phyloP scores from a whole-genome alignment of 1,140 invertebrate genomes.

The Brachionus rubens region DNA sequence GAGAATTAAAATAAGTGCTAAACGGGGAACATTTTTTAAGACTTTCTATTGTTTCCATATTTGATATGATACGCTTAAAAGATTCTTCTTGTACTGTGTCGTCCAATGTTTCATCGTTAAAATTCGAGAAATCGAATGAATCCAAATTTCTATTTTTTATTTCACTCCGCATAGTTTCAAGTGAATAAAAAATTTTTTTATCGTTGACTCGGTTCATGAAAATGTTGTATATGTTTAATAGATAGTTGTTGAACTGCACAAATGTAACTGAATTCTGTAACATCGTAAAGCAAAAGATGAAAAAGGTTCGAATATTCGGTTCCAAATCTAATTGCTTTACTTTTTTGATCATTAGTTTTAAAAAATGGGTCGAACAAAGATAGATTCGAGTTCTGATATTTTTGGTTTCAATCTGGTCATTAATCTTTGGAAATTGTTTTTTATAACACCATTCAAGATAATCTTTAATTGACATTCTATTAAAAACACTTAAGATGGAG shows the following conservation, averaged over 20 bases:
- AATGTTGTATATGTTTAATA: conserved; percentile 4
- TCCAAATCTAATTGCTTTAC: neutral
- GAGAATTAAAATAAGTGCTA: neutral
- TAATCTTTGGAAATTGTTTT: too few relatives aligned
- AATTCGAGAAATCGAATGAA: neutral
- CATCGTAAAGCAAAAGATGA: conserved; percentile 13
- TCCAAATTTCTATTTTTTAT: conserved; percentile 5
- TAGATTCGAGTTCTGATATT: neutral
- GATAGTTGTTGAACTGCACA: neutral
- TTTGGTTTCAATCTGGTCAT: too few relatives aligned
- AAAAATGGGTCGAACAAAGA: conserved; percentile 9
- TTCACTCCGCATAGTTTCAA: neutral
- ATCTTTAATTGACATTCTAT: too few relatives aligned
- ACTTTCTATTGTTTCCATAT: neutral
- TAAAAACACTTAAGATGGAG: too few relatives aligned
- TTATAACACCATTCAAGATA: too few relatives aligned
- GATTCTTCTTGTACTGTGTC: neutral
- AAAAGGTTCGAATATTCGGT: neutral
- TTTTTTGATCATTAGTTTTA: conserved; percentile 2
- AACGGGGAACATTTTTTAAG: neutral
- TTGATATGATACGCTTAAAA: neutral
- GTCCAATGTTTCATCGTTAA: neutral
- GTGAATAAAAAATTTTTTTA: neutral
- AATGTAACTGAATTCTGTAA: neutral
- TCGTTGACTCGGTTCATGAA: neutral